Evolutionary conservation across 2,113 vertebrate genomes (phyloP).

Genomic region (Oncorhynchus mykiss): DNA sequence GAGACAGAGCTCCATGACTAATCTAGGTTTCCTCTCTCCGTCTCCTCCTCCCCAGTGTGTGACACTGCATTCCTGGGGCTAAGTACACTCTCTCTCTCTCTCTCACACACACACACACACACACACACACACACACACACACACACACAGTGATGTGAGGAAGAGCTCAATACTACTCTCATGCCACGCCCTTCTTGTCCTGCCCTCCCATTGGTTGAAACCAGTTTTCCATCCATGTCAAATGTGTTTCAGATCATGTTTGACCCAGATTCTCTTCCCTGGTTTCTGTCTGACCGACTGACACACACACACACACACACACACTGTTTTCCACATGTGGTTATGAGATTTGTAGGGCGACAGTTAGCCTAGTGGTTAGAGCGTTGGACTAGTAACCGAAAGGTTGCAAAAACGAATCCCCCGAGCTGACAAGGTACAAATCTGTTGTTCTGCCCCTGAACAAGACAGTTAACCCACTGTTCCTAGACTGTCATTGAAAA

Average conservation of each 20-base stretch:
- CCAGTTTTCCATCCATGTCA: conserved; percentile 55
- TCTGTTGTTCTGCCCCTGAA: too few species aligned
- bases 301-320: conserved; percentile 15
- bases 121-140: conserved; percentile 14
- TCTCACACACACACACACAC: neutral
- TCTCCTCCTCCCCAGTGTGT: neutral
- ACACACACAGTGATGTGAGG: too few species aligned
- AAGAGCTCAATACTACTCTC: conserved; percentile 54
- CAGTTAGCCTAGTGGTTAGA: neutral
- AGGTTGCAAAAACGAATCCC: too few species aligned
- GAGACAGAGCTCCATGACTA: conserved; percentile 42
- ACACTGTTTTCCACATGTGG: conserved; percentile 60
- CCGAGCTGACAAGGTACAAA: too few species aligned
- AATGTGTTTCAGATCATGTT: conserved; percentile 62
- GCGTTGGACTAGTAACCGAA: neutral
- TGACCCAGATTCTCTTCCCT: conserved; percentile 60
- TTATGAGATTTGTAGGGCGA: neutral
- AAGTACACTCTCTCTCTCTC: neutral
- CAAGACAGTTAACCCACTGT: too few species aligned
- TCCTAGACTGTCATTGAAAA: too few species aligned
- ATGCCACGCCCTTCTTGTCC: conserved; percentile 16
- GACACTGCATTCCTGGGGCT: neutral
- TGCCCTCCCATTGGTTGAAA: conserved; percentile 59
- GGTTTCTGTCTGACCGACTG: conserved; percentile 36
- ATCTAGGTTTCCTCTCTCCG: neutral